Conservation (phyloP, 2,797 vertebrate species). For the Pseudochaenichthys georgianus region DNA sequence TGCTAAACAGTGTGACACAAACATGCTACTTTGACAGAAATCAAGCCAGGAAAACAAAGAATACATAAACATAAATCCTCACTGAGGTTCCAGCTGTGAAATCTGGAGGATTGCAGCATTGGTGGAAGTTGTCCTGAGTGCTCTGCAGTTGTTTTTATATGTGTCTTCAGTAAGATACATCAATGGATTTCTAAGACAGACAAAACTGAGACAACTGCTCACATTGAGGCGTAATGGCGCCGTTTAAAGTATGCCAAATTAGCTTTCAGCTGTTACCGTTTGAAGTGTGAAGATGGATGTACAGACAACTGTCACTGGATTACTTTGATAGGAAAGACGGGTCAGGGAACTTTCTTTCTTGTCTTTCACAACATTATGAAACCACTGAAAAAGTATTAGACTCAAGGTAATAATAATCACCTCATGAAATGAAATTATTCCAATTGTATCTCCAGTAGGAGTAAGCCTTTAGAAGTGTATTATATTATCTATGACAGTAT, state of each 20-base stretch:
- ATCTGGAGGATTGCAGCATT: slow-evolving; percentile 8
- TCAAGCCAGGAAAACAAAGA: slow-evolving; percentile 28
- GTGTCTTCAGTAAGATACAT: background rate
- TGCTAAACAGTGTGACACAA: slow-evolving; percentile 9
- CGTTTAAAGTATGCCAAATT: background rate
- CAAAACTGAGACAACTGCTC: background rate
- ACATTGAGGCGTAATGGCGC: background rate
- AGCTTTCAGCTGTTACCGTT: background rate
- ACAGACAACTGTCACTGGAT: background rate
- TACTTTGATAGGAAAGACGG: background rate
- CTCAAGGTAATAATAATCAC: background rate
- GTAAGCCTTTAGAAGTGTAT: background rate
- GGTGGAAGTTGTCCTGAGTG: background rate
- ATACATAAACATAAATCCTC: slow-evolving; percentile 7
- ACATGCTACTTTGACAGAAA: slow-evolving; percentile 17
- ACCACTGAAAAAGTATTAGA: background rate
- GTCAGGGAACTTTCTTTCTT: background rate
- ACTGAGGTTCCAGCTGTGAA: slow-evolving; percentile 5
- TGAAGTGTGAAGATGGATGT: background rate
- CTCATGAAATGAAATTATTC: background rate
- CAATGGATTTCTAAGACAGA: background rate
- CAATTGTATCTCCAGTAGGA: background rate
- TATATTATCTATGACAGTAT: background rate
- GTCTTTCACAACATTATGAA: background rate
- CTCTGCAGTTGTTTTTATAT: background rate